These are phyloP conservation scores for Fundulus diaphanus DNA, from an alignment of 2,797 vertebrate species.

Conservation along the genomic window DNA sequence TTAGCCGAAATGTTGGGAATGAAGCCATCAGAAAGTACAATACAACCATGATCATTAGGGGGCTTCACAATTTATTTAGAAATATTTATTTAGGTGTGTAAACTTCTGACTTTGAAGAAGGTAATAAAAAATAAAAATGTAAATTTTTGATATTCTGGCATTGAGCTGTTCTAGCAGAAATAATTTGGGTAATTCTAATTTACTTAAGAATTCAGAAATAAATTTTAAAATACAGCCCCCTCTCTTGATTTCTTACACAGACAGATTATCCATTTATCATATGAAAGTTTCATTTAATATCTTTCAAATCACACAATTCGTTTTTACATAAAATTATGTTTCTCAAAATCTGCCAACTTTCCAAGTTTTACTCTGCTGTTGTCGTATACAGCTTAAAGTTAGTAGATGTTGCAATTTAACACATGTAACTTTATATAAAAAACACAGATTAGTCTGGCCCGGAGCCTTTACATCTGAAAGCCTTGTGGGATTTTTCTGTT, in stretches of 20 bases:
- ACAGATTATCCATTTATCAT: too few species aligned
- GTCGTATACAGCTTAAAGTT: background rate
- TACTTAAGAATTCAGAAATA: background rate
- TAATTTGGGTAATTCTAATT: background rate
- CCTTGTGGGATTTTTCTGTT: constrained; percentile 1
- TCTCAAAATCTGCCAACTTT: background rate
- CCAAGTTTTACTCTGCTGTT: background rate
- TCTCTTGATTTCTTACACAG: background rate
- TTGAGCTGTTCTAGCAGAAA: background rate
- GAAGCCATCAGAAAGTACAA: background rate
- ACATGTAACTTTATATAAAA: background rate
- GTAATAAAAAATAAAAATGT: background rate
- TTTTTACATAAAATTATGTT: too few species aligned
- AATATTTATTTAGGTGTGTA: background rate
- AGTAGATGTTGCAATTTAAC: background rate
- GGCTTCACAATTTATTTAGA: too few species aligned
- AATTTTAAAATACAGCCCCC: background rate
- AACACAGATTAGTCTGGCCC: background rate
- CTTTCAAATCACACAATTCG: too few species aligned
- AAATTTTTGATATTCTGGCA: background rate
- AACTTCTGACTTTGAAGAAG: background rate
- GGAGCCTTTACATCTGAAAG: background rate
- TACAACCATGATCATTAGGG: background rate
- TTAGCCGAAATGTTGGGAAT: background rate
- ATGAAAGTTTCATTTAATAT: too few species aligned